Evolutionary conservation across 2,113 vertebrate genomes (phyloP).

Genomic region (Lota lota): DNA sequence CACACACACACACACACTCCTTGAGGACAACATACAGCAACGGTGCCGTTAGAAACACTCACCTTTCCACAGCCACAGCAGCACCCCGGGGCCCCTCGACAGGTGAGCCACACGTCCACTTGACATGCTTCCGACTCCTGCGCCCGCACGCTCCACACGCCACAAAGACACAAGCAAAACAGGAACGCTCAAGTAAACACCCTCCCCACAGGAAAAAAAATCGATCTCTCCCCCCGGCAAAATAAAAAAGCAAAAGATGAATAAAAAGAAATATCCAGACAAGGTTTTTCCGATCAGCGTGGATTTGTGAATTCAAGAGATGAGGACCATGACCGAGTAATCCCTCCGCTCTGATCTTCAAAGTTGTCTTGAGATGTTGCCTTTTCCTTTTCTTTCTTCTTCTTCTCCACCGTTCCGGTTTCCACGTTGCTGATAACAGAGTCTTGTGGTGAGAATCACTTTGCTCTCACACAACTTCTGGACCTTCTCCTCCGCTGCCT

Average conservation of each 20-base stretch:
- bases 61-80: constrained; percentile 70
- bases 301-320: too few relatives aligned
- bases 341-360: too few relatives aligned
- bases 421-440: background rate
- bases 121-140: constrained; percentile 59
- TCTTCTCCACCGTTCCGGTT: background rate
- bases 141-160: constrained; percentile 28
- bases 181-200: background rate
- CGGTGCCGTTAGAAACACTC: constrained; percentile 36
- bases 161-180: background rate
- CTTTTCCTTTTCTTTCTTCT: constrained; percentile 20
- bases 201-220: too few relatives aligned
- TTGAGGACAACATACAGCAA: background rate
- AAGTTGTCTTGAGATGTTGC: constrained; percentile 3
- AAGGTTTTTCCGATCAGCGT: too few relatives aligned
- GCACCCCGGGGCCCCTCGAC: constrained; percentile 60
- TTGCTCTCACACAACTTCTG: background rate
- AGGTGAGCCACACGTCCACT: constrained; percentile 59
- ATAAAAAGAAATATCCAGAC: constrained; percentile 26
- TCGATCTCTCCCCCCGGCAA: too few relatives aligned
- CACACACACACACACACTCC: too few relatives aligned
- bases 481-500: too few relatives aligned
- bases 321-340: too few relatives aligned
- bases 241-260: too few relatives aligned
- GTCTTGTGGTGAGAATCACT: background rate